Evolutionary conservation across 2,797 vertebrate species (phyloP).

Genomic region (Kryptolebias ocellatus): DNA sequence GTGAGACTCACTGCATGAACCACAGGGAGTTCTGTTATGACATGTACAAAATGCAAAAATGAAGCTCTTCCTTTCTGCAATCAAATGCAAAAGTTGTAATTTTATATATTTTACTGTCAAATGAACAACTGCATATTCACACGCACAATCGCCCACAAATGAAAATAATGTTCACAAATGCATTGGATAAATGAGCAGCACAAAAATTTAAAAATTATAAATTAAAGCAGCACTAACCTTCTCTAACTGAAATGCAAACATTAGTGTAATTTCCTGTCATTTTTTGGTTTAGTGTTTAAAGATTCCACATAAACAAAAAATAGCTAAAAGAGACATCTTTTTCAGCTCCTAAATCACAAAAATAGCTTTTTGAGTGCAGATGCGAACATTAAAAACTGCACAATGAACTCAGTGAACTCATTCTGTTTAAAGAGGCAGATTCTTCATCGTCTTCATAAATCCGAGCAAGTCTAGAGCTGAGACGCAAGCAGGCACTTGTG

Average conservation of each 20-base stretch:
- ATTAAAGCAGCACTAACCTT: not conserved
- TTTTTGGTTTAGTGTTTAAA: conserved; percentile 27
- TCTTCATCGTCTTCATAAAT: conserved; percentile 54
- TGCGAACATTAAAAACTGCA: conserved; percentile 24
- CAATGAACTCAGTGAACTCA: conserved; percentile 49
- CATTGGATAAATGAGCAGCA: conserved; percentile 22
- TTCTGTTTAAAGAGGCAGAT: conserved; percentile 45
- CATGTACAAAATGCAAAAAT: not conserved
- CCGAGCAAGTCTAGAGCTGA: conserved; percentile 38
- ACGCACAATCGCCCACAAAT: not conserved
- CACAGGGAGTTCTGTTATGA: conserved; percentile 2
- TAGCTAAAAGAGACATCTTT: conserved; percentile 6
- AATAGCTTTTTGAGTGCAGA: conserved; percentile 20
- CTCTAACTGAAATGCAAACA: conserved; percentile 20
- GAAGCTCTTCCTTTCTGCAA: conserved; percentile 1
- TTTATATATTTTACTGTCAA: too few species aligned
- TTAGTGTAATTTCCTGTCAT: conserved; percentile 54
- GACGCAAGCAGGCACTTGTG: conserved; percentile 44
- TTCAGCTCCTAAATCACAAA: conserved; percentile 35
- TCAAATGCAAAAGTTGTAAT: not conserved
- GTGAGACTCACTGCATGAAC: not conserved
- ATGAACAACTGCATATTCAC: not conserved
- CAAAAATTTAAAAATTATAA: not conserved
- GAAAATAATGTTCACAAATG: not conserved
- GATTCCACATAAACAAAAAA: conserved; percentile 19